phyloP scores from a whole-genome alignment of 2,888 invertebrate genomes.

The Erebia palarica region DNA sequence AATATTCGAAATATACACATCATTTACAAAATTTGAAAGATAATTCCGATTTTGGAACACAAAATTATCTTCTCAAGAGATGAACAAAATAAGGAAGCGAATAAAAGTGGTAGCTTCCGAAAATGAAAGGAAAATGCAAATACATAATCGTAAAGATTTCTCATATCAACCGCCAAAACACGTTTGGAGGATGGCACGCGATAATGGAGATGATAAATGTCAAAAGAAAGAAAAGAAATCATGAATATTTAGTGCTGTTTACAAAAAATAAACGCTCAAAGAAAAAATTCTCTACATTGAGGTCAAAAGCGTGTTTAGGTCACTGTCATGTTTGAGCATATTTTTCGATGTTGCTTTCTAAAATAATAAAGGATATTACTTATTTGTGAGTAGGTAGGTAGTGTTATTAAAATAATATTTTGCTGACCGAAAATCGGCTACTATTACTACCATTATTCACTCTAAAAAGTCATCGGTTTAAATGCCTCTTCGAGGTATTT shows the following conservation, averaged over 20 bases:
- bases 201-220: conserved; percentile 15
- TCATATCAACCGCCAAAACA: conserved; percentile 1
- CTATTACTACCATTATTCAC: too few species aligned
- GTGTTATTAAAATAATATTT: too few species aligned
- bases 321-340: background rate
- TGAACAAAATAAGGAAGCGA: background rate
- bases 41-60: background rate
- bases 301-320: background rate
- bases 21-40: background rate
- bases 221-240: conserved; percentile 3
- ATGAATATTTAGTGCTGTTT: conserved; percentile 8
- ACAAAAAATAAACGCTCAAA: conserved; percentile 5
- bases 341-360: too few species aligned
- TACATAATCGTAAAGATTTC: conserved; percentile 8
- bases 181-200: conserved; percentile 2
- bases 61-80: background rate
- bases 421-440: too few species aligned
- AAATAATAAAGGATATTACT: too few species aligned
- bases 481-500: too few species aligned
- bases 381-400: too few species aligned
- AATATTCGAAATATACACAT: too few species aligned
- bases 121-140: conserved; percentile 12
- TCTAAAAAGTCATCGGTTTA: too few species aligned
- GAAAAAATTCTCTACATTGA: background rate
- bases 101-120: background rate